Evolutionary conservation across 1,140 invertebrate genomes (phyloP), one percentile per base, ranked within the genome.

Genomic region (Zaprionus tsacasi): DNA sequence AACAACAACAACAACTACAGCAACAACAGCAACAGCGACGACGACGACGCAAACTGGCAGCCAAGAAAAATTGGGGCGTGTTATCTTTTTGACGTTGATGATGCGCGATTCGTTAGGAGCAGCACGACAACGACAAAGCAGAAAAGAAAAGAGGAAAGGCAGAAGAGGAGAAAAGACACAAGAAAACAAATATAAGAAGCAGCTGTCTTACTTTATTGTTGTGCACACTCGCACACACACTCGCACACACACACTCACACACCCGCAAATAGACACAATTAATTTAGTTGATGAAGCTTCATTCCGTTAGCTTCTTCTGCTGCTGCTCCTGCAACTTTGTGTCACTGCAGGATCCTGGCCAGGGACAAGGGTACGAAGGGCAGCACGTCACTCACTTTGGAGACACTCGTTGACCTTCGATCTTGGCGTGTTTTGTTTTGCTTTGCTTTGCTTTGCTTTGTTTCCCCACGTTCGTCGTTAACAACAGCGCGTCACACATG

Each of bases 1-100:
- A 58, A 52, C 35, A 54, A 45, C 38, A 72, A 15, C 17, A 27
- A 25, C 48, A 56, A 50, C 27, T 50, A 1, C 27, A 30, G 1
- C 21, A 54, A 15, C 25, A 27, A 3, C 21, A 30, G 13, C 36
- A 73, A 55, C 30, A 43, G 52, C 57, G 58, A 58, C 35, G 8
- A 33, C 57, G 27, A 61, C 35, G 59, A 33, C 54, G 69, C 59
- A 63, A 58, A 40, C 15, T 76, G 74, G 40, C 70, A 72, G 69
- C 70, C 52, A 50, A 72, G 74, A 72, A 76, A 76, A 76, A 67
- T 76, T 76, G 69, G 74, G 74, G 74, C 74, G 70, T 72, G 74
- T 76, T 72, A 72, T 76, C 70, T 76, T 67, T 72, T 76, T 76
- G 74, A 76, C 74, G 63, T 76, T 76, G 69, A 76, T 72, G 74